Evolutionary conservation across 2,888 invertebrate species (phyloP), one percentile per base, ranked within the genome.

Genomic region (Branchinecta sandiegonensis): DNA sequence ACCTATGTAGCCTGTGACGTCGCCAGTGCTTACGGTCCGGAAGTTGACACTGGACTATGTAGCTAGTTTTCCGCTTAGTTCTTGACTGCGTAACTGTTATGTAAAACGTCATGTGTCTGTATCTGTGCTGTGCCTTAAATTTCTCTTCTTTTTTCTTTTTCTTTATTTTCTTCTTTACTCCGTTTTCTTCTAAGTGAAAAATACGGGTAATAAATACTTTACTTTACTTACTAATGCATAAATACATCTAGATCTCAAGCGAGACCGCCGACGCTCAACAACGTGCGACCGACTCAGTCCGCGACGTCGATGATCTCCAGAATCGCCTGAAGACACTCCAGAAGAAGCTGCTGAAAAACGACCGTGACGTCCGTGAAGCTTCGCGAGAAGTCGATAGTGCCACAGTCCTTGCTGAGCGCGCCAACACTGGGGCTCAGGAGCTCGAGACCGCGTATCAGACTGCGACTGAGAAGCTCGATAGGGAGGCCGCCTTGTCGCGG

Each of bases 221-320:
- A n/a, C n/a, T n/a, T n/a, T n/a, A n/a, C n/a, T n/a, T n/a, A n/a
- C 37, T 37, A 37, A 6, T 5, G 6, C 37, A 0, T 37, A 6
- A 37, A 37, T 37, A 37, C 2, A 6, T 37, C 70, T 80, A 94
- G 81, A 94, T 95, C 77, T 86, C 86, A 47, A 82, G 83, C 71
- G 88, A 90, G 79, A 92, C 91, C 0, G 83, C 83, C 70, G 84
- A 86, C 72, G 93, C 93, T 0, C 87, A 89, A 74, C 83, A 82
- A 69, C 87, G 88, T 74, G 89, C 94, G 0, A 86, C 87, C 72
- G 84, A 85, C 72, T 92, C 93, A 0, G 83, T 87, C 65, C 80
- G 82, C n/a, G 85, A 88, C 73, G 89, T 95, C 0, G 85, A 86
- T 65, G 79, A 81, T 8, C 78, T 95, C 70, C 86, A 86, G 68